Evolutionary conservation across 2,797 vertebrate genomes (phyloP), one percentile per base, ranked within the genome.

Genomic region (Ateles fusciceps): DNA sequence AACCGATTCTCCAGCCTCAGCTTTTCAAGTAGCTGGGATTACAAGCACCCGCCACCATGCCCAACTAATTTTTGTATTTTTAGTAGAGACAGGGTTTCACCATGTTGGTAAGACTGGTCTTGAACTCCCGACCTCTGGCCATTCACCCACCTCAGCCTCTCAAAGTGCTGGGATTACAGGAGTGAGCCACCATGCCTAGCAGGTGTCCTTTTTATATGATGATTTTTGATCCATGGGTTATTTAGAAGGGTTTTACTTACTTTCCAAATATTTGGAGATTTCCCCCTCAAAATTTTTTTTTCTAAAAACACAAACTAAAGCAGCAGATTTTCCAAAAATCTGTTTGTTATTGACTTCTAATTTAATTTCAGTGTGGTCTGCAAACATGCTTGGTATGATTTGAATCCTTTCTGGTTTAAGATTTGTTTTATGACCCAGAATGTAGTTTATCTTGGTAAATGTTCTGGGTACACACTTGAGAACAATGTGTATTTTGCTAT

Each of bases 361-460:
- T 79, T 91, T 91, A 22, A 85, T 55, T 74, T 84, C 46, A 57
- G 2, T 76, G 21, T 93, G 39, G 44, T 48, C 55, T 84, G n/a
- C 72, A 42, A 91, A 79, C 26, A 72, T 83, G 55, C 48, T 91
- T 59, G 1, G 11, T 89, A 46, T 88, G 36, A 78, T 83, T 87
- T 92, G 61, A 94, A 61, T 64, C 4, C 52, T 90, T 96, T 68
- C 50, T 89, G 57, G 71, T 61, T 93, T 76, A 72, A 78, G 44
- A 52, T 84, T 79, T 84, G 36, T 87, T 91, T 88, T 80, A 75
- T 84, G 52, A 21, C 28, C 17, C 22, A 74, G 74, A 79, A 44
- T 94, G 75, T 68, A 19, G 39, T 89, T 96, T 96, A 85, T 75
- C 39, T 89, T 94, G 48, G 61, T 75, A 89, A 94, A 44, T 94